phyloP scores from a whole-genome alignment of 2,888 invertebrate species.

The Galeopsomyia nigrocyanea region DNA sequence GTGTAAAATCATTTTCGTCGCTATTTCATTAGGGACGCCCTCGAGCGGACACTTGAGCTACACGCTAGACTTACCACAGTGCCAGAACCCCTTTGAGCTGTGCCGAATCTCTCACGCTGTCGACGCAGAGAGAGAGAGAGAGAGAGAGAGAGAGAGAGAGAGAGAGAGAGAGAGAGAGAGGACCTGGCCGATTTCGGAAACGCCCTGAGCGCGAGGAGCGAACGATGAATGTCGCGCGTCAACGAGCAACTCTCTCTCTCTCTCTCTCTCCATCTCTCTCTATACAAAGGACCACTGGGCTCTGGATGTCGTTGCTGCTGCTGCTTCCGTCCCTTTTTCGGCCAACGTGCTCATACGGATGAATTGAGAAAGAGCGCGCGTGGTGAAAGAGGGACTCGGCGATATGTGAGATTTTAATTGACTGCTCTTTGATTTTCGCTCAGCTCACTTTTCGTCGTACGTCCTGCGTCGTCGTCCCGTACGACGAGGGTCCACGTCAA shows the following conservation, averaged over 20 bases:
- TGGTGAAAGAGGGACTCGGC: slow-evolving; percentile 5
- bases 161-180: slow-evolving; percentile 16
- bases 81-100: neutral
- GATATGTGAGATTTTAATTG: slow-evolving; percentile 45
- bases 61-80: neutral
- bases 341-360: neutral
- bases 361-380: neutral
- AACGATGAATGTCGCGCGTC: slow-evolving; percentile 41
- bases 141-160: slow-evolving; percentile 17
- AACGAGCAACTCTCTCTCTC: slow-evolving; percentile 24
- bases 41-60: slow-evolving; percentile 18
- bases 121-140: slow-evolving; percentile 24
- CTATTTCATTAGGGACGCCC: slow-evolving; percentile 63
- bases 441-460: neutral
- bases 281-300: slow-evolving; percentile 29
- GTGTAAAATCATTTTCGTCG: slow-evolving; percentile 62
- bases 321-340: slow-evolving; percentile 8
- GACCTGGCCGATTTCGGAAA: slow-evolving; percentile 30
- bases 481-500: neutral
- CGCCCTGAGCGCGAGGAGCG: slow-evolving; percentile 14
- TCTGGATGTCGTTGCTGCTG: neutral
- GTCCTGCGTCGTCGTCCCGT: too few relatives aligned
- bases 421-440: slow-evolving; percentile 44
- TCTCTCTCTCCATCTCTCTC: neutral
- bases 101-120: slow-evolving; percentile 19